Conservation (phyloP, 2,888 invertebrate species). For the Drosophila anceps region DNA sequence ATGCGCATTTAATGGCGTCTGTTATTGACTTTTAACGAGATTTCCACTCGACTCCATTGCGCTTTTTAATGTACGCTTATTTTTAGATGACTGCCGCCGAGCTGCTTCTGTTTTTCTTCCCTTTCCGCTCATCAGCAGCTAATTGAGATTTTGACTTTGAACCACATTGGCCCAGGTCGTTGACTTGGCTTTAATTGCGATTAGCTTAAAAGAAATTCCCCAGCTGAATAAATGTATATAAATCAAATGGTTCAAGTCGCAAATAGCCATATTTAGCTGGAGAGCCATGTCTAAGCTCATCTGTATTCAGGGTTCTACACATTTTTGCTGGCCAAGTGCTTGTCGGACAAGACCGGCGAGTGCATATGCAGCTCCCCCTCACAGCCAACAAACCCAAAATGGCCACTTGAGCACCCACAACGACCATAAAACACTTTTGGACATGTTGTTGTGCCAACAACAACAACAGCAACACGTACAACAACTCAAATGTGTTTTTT, state of each 20-base stretch:
- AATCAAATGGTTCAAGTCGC: conserved; percentile 57
- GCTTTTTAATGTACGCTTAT: conserved; percentile 43
- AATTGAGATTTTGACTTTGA: conserved; percentile 81
- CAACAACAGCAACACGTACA: conserved; percentile 36
- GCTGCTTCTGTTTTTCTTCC: background rate
- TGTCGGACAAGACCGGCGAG: conserved; percentile 70
- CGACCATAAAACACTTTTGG: conserved; percentile 80
- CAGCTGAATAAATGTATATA: conserved; percentile 35
- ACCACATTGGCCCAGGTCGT: conserved; percentile 63
- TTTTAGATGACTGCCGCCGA: conserved; percentile 47
- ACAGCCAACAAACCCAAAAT: conserved; percentile 55
- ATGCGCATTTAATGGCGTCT: conserved; percentile 81
- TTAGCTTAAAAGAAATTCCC: conserved; percentile 43
- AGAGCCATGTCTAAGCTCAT: conserved; percentile 61
- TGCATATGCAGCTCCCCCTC: conserved; percentile 39
- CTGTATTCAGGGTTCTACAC: conserved; percentile 70
- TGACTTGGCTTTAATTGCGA: conserved; percentile 56
- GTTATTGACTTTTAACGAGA: conserved; percentile 81
- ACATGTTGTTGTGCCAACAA: conserved; percentile 76
- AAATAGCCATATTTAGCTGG: conserved; percentile 54
- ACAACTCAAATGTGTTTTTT: conserved; percentile 52
- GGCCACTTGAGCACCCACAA: conserved; percentile 79
- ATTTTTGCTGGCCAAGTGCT: conserved; percentile 64
- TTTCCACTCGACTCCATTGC: conserved; percentile 68
- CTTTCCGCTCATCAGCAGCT: conserved; percentile 41